These are phyloP conservation scores for Lucilia cuprina DNA, from an alignment of 1,140 invertebrate genomes.

Conservation along the genomic window DNA sequence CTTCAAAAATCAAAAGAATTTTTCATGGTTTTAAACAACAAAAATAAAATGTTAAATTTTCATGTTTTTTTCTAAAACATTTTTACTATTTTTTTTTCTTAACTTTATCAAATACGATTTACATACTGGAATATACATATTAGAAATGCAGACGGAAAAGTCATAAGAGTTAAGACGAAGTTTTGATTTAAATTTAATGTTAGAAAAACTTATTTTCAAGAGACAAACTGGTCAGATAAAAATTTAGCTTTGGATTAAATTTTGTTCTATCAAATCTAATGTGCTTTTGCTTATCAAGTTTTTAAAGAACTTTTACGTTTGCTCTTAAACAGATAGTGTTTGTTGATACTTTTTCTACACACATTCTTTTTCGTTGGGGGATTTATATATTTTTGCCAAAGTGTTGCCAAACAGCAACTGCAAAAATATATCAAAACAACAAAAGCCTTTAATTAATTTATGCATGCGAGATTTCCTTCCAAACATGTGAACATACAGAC, in stretches of 20 bases:
- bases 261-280: no score
- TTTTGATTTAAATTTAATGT: no score
- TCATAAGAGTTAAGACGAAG: no score
- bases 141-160: neutral
- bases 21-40: neutral
- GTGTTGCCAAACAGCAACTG: neutral
- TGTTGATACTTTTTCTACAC: neutral
- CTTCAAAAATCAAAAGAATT: constrained; percentile 14
- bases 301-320: no score
- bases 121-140: neutral
- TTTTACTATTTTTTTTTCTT: neutral
- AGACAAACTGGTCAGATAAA: no score
- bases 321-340: neutral
- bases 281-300: no score
- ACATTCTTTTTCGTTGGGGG: neutral
- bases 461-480: constrained; percentile 13
- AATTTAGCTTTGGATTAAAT: no score
- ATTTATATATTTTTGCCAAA: constrained; percentile 3
- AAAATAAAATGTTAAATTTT: neutral
- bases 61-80: neutral
- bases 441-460: constrained; percentile 14
- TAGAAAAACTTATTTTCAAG: no score
- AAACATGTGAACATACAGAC: neutral
- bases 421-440: constrained; percentile 2
- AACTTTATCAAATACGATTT: neutral